Evolutionary conservation across 2,888 invertebrate genomes (phyloP).

Genomic region (Calliphora vomitoria): DNA sequence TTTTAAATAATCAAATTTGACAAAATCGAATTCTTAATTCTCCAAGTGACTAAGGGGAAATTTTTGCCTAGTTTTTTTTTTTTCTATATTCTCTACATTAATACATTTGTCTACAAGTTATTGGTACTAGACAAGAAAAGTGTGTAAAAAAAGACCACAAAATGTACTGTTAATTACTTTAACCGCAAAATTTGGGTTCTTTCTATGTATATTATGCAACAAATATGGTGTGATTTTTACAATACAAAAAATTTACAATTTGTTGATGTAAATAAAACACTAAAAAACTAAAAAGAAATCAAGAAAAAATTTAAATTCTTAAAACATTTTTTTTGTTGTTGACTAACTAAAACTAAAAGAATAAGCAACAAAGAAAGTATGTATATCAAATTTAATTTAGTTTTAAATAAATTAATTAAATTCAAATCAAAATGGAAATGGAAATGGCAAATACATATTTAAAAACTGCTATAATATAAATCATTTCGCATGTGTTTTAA

Average conservation of each 20-base stretch:
- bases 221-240: conserved; percentile 38
- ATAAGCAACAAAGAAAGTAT: neutral
- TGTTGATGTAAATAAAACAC: conserved; percentile 12
- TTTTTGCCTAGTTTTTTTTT: too few species aligned
- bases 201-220: conserved; percentile 26
- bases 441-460: too few species aligned
- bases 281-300: neutral
- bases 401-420: neutral
- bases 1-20: too few species aligned
- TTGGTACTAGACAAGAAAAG: too few species aligned
- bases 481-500: conserved; percentile 17
- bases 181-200: neutral
- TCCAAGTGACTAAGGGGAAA: too few species aligned
- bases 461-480: neutral
- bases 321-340: neutral
- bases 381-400: neutral
- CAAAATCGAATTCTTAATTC: too few species aligned
- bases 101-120: too few species aligned
- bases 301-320: neutral
- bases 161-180: neutral
- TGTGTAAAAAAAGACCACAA: too few species aligned
- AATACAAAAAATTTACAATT: neutral
- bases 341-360: neutral
- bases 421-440: neutral
- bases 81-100: too few species aligned